phyloP scores from a whole-genome alignment of 2,888 invertebrate genomes.

The Aphidoletes aphidimyza region DNA sequence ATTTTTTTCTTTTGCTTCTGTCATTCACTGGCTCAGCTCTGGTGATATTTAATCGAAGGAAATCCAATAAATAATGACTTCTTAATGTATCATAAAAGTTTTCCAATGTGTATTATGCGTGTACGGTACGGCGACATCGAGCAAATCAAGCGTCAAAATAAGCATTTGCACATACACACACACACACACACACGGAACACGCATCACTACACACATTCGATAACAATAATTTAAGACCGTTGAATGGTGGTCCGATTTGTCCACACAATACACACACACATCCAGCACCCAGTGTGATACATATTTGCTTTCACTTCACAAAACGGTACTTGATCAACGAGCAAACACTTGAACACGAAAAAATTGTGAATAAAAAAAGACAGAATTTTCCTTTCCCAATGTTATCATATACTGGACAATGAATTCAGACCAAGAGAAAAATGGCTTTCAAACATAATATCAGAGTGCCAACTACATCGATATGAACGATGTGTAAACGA shows the following conservation, averaged over 20 bases:
- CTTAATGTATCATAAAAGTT: slow-evolving; percentile 17
- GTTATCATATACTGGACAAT: neutral
- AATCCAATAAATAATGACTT: slow-evolving; percentile 46
- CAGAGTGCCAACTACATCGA: neutral
- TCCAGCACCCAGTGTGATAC: neutral
- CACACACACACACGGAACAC: neutral
- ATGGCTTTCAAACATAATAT: neutral
- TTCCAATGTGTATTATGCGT: slow-evolving; percentile 26
- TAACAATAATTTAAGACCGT: slow-evolving; percentile 35
- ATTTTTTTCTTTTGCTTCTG: neutral
- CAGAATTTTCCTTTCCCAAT: neutral
- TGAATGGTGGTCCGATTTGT: neutral
- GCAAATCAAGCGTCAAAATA: neutral
- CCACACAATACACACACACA: no score
- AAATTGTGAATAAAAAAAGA: neutral
- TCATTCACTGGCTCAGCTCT: neutral
- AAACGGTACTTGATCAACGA: neutral
- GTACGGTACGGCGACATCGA: neutral
- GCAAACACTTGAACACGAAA: slow-evolving; percentile 18
- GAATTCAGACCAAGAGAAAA: neutral
- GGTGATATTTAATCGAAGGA: slow-evolving; percentile 33
- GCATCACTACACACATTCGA: neutral
- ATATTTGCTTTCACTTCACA: neutral
- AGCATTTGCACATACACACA: neutral
- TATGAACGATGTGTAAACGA: no score